phyloP scores from a whole-genome alignment of 2,113 vertebrate genomes.

The Cygnus atratus region DNA sequence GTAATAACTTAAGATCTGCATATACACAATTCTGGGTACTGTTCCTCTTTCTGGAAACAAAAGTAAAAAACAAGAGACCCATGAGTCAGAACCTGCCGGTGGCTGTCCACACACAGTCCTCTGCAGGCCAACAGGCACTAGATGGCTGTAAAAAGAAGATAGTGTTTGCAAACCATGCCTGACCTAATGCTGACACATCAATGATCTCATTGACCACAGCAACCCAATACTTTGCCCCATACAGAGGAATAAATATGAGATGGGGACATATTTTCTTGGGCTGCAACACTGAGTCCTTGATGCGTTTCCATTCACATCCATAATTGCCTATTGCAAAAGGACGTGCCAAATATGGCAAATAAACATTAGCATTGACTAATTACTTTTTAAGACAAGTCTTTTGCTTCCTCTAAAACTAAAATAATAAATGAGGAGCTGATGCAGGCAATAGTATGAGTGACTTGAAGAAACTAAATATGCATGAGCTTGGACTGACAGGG shows the following conservation, averaged over 20 bases:
- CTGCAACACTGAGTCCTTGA: neutral
- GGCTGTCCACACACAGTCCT: neutral
- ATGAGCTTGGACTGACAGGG: conserved; percentile 8
- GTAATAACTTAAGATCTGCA: neutral
- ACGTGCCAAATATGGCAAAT: neutral
- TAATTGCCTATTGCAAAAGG: neutral
- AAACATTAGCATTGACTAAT: conserved; percentile 32
- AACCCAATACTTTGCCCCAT: neutral
- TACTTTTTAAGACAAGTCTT: conserved; percentile 7
- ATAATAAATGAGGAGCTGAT: conserved; percentile 33
- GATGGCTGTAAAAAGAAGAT: neutral
- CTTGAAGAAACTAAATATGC: conserved; percentile 40
- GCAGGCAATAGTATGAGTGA: neutral
- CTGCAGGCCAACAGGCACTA: rapidly evolving
- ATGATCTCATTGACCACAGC: neutral
- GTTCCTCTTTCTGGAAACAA: neutral
- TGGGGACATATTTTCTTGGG: neutral
- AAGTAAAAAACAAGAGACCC: neutral
- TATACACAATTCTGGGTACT: neutral
- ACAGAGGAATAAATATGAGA: neutral
- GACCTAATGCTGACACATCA: neutral
- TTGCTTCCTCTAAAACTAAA: neutral
- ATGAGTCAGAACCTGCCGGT: neutral
- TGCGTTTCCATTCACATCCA: neutral
- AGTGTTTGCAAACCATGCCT: neutral